Evolutionary conservation across 1,140 invertebrate genomes (phyloP).

Genomic region (Harpegnathos saltator): DNA sequence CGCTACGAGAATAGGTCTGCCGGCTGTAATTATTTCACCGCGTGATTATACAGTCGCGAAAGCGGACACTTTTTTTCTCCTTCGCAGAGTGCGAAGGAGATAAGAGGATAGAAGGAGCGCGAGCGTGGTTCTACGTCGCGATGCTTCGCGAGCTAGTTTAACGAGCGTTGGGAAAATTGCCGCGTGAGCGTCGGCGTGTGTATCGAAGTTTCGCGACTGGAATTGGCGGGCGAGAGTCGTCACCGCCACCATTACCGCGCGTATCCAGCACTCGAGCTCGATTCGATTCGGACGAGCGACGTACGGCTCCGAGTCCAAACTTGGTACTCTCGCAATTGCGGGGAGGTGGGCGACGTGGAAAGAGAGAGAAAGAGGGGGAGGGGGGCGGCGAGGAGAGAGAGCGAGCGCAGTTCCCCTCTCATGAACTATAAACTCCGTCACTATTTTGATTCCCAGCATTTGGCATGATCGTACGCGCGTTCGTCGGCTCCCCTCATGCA

Average conservation of each 20-base stretch:
- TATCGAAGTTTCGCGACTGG: not conserved
- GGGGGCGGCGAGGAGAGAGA: slow-evolving; percentile 5
- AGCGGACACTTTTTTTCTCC: too few relatives aligned
- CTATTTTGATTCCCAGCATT: slow-evolving; percentile 83
- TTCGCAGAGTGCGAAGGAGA: too few relatives aligned
- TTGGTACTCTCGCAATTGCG: not conserved
- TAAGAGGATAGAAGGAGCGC: not conserved
- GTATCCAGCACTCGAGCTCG: slow-evolving; percentile 10
- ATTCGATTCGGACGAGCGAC: slow-evolving; percentile 10
- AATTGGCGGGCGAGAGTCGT: not conserved
- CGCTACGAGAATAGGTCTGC: too few relatives aligned
- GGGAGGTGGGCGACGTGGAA: too few relatives aligned
- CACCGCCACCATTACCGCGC: not conserved
- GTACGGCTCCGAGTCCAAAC: slow-evolving; percentile 27
- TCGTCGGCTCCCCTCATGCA: slow-evolving; percentile 83
- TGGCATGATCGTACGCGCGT: slow-evolving; percentile 81
- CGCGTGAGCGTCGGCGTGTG: not conserved
- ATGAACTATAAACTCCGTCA: slow-evolving; percentile 74
- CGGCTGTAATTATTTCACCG: too few relatives aligned
- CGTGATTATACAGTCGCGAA: too few relatives aligned
- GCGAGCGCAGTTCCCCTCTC: slow-evolving; percentile 46
- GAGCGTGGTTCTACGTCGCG: not conserved
- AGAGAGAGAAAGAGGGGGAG: too few relatives aligned
- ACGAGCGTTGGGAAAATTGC: slow-evolving; percentile 2
- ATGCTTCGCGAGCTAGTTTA: not conserved